Evolutionary conservation across 2,113 vertebrate genomes (phyloP).

Genomic region (Perccottus glenii): DNA sequence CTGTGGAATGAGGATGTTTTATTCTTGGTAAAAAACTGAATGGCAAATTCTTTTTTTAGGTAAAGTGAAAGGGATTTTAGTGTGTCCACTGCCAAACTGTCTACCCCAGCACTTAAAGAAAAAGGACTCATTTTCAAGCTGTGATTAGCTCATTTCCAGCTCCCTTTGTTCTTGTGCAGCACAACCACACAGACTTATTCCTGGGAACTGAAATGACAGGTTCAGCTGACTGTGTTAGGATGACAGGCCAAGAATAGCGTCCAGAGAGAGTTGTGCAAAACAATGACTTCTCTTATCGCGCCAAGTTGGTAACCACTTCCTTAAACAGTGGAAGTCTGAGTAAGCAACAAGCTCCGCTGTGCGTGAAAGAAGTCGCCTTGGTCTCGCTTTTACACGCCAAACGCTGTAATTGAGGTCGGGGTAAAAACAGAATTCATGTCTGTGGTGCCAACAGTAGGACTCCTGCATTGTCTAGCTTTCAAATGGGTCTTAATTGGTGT

Average conservation of each 20-base stretch:
- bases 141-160: conserved; percentile 48
- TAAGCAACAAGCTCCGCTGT: conserved; percentile 43
- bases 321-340: conserved; percentile 43
- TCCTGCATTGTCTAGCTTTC: conserved; percentile 26
- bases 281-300: conserved; percentile 66
- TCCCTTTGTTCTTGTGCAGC: conserved; percentile 49
- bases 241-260: conserved; percentile 70
- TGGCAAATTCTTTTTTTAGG: background rate
- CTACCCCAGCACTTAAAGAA: conserved; percentile 3
- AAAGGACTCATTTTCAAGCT: conserved; percentile 28
- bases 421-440: conserved; percentile 54
- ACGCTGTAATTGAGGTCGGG: conserved; percentile 61
- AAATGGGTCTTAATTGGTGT: conserved; percentile 17
- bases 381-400: conserved; percentile 16
- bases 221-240: conserved; percentile 68
- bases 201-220: conserved; percentile 68
- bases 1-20: conserved; percentile 1
- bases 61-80: conserved; percentile 2
- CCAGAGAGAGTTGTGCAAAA: conserved; percentile 57
- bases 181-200: conserved; percentile 57
- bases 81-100: conserved; percentile 13
- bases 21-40: background rate
- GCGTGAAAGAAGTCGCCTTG: conserved; percentile 44
- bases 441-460: conserved; percentile 23
- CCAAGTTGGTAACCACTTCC: conserved; percentile 65